Evolutionary conservation across 2,888 invertebrate genomes (phyloP).

Genomic region (Calameuta pallipes): DNA sequence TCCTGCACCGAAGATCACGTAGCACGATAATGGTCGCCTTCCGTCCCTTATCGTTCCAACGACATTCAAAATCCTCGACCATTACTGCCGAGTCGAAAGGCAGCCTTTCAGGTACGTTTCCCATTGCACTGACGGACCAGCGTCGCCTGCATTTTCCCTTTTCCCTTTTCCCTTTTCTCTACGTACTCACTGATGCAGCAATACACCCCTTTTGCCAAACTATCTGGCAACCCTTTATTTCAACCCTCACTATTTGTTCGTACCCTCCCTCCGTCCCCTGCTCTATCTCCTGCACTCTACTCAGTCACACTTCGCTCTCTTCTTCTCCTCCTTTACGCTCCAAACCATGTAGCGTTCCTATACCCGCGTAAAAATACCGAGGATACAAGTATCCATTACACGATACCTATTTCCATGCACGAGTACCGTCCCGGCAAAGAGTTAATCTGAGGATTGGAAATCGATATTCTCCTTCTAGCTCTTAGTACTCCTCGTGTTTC

Average conservation of each 20-base stretch:
- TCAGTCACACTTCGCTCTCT: background rate
- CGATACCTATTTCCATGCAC: constrained; percentile 39
- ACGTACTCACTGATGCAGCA: background rate
- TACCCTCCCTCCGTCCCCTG: background rate
- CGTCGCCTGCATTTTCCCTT: background rate
- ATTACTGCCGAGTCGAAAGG: constrained; percentile 27
- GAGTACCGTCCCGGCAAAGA: constrained; percentile 30
- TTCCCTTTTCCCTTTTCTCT: background rate
- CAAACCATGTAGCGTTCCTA: background rate
- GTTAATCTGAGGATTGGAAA: constrained; percentile 39
- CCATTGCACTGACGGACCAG: background rate
- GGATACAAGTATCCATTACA: constrained; percentile 35
- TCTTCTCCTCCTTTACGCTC: background rate
- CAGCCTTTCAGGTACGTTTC: background rate
- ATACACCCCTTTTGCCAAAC: background rate
- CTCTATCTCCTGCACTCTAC: background rate
- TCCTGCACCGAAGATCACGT: constrained; percentile 57
- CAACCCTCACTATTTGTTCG: background rate
- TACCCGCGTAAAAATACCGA: constrained; percentile 5
- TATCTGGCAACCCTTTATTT: background rate
- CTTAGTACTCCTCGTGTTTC: constrained; percentile 14
- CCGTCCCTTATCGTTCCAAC: constrained; percentile 57
- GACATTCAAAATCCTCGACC: constrained; percentile 59
- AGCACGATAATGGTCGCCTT: constrained; percentile 61
- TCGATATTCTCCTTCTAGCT: constrained; percentile 27